phyloP scores from a whole-genome alignment of 2,113 vertebrate genomes.

The Eptesicus fuscus region DNA sequence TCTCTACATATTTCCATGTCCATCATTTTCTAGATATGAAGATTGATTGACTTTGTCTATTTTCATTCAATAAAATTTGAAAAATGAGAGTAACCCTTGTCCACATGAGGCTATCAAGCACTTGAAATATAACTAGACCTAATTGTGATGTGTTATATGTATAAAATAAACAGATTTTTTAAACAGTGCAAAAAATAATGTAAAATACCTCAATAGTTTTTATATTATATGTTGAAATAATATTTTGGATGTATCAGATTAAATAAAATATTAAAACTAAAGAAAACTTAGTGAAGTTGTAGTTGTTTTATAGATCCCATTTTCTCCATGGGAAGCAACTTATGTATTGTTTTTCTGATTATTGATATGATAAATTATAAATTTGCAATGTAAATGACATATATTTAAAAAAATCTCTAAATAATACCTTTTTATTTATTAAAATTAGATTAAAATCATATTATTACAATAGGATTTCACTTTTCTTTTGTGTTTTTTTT shows the following conservation, averaged over 20 bases:
- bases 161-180: neutral
- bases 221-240: neutral
- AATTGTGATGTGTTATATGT: neutral
- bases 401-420: neutral
- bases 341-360: neutral
- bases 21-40: slow-evolving; percentile 48
- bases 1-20: slow-evolving; percentile 61
- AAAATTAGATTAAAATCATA: neutral
- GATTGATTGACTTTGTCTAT: neutral
- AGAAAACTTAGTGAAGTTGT: neutral
- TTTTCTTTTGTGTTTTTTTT: neutral
- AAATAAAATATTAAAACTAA: neutral
- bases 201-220: neutral
- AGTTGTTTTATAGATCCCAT: slow-evolving; percentile 53
- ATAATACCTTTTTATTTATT: neutral
- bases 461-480: neutral
- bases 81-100: neutral
- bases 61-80: slow-evolving; percentile 13
- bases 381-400: neutral
- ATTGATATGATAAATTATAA: neutral
- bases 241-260: neutral
- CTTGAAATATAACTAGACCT: neutral
- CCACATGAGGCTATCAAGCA: neutral
- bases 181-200: neutral
- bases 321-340: slow-evolving; percentile 24